Base-by-base conservation (phyloP, 2,888 invertebrate species). In the Catocala nupta region DNA sequence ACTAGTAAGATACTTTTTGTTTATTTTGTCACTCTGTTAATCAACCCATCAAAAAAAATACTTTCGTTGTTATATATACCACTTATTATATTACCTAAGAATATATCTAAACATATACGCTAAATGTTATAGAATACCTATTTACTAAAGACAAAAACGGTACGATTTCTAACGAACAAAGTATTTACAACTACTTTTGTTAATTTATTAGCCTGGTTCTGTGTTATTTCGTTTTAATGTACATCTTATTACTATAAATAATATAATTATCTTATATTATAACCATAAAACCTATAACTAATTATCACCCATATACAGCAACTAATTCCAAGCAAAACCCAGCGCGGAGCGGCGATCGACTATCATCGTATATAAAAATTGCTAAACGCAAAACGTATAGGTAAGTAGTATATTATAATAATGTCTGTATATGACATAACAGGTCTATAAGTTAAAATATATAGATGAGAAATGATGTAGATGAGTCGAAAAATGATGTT, bases 71-170 rank as follows among this genome's bases (percentile, higher is more conserved):
- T 16, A 16, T 25, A 25, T 25, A 25, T 25, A 25, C 25, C 25
- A 25, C 25, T 25, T 25, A 25, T 25, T 25, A 25, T 25, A 25
- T 25, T 25, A 25, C 25, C 25, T 25, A 25, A 25, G 25, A 3
- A 25, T 25, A 25, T 25, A 25, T 25, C 25, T 25, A 25, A 25
- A 25, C 25, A 25, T 25, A 25, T 25, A 25, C 25, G 25, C 25
- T 25, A 25, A 25, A 25, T 25, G 25, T 25, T 25, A 25, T 25
- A 3, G 1, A 39, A 39, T 8, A 44, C 34, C 25, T 52, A 39
- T 13, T 39, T 59, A 59, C 52, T 59, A 59, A 59, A 52, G 45
- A 59, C 58, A 52, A 47, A 56, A 52, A 52, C 39, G 52, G 52
- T 52, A 59, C 58, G 52, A 47, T 47, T 52, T 9, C 51, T 16